Base-by-base conservation (phyloP, 2,113 vertebrate genomes). In the Passer domesticus region DNA sequence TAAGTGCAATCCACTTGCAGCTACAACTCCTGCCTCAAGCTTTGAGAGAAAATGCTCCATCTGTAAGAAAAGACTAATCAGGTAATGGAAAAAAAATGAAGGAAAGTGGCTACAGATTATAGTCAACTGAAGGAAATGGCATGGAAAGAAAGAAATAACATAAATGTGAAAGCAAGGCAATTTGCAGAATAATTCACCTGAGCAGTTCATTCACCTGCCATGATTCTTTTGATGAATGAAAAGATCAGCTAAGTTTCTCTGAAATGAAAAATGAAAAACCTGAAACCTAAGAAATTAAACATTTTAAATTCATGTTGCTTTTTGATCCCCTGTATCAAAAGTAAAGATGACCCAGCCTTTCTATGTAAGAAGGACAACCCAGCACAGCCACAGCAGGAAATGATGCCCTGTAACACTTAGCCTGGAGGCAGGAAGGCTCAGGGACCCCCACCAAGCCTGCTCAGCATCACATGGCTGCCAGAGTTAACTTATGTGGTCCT, bases 391-490 rank as follows among this genome's bases (percentile, higher is more conserved):
- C 11, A 33, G 31, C 10, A 19, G 15, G 39, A 87, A 49, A 17
- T 1, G 5, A 47, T 10, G 3, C 20, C 22, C 31, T 59, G 15
- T 33, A 49, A 50, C 44, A 28, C 33, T 10, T 2, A 1, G 12
- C 21, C 41, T 73, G 22, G 63, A 83, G 46, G 27, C 35, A 64
- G 47, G 35, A 60, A 33, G 28, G 63, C 13, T 56, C n/a, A 31
- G 22, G 49, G 2, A 66, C 3, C 9, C 50, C 8, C 41, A 25
- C 7, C 33, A 68, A 64, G 31, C 39, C 50, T 1, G 2, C 35
- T 21, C 1, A 2, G 53, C n/a, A 49, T 35, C 4, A 9, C 3
- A 2, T 2, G 20, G 24, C 17, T 59, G 14, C 21, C 60, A 63
- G 28, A 55, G 19, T 74, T 69, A 74, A 43, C 13, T 13, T 17